These are phyloP conservation scores for Sesamia nonagrioides DNA, from an alignment of 1,140 invertebrate genomes.

Conservation along the genomic window DNA sequence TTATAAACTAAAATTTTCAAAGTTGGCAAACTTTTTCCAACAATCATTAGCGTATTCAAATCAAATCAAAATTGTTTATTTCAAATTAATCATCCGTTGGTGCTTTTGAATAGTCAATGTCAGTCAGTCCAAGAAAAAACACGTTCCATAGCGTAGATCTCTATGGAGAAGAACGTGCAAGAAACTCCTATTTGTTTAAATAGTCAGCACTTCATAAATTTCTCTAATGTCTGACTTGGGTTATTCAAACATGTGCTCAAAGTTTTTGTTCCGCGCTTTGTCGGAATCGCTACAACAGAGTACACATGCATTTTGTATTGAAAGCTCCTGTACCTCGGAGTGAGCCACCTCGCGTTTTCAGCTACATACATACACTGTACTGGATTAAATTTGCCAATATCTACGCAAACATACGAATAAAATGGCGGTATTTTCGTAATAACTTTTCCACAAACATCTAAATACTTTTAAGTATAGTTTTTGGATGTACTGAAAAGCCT, in stretches of 20 bases:
- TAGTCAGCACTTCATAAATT: slow-evolving; percentile 15
- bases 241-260: slow-evolving; percentile 24
- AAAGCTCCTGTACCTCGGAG: slow-evolving; percentile 22
- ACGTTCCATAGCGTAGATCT: no score
- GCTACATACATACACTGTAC: slow-evolving; percentile 17
- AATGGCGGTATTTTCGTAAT: neutral
- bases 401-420: neutral
- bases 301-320: slow-evolving; percentile 43
- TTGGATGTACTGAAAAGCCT: neutral
- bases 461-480: neutral
- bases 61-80: no score
- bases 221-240: slow-evolving; percentile 26
- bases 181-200: neutral
- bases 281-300: slow-evolving; percentile 23
- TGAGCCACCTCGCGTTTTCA: slow-evolving; percentile 7
- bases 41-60: neutral
- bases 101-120: no score
- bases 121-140: no score
- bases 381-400: slow-evolving; percentile 23
- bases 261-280: slow-evolving; percentile 37
- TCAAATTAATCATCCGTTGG: no score
- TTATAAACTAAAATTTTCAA: no score
- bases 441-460: neutral
- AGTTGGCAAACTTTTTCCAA: neutral
- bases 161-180: no score